A percentile compares a stretch with the other conserved stretches of the same genome.
These are phyloP conservation scores for Calliscelio sp. DNA, from an alignment of 2,888 invertebrate genomes.

Conservation along the genomic window DNA sequence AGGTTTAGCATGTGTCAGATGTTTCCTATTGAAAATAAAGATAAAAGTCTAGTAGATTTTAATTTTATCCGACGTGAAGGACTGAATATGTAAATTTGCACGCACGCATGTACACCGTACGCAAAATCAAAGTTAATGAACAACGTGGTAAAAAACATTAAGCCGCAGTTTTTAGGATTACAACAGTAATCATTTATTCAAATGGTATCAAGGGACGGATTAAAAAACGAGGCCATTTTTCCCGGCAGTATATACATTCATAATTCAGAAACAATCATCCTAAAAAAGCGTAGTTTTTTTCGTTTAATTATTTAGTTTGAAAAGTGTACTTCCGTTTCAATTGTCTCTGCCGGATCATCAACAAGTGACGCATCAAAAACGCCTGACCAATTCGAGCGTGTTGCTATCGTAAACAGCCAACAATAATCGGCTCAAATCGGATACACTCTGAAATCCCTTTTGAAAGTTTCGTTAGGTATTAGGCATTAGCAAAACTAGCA, in stretches of 20 bases:
- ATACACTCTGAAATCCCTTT: constrained; percentile 7
- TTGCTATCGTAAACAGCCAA: neutral
- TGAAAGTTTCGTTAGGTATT: constrained; percentile 16
- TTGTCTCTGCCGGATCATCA: no score
- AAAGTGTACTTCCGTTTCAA: neutral
- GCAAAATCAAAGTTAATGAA: no score
- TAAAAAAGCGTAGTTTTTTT: no score
- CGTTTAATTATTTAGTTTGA: neutral
- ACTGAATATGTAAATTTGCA: constrained; percentile 6
- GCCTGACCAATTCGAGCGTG: neutral
- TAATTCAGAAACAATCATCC: no score
- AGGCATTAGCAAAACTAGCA: neutral
- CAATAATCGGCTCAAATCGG: constrained; percentile 23
- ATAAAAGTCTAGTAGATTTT: neutral
- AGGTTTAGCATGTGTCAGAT: constrained; percentile 22
- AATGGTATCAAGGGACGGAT: no score
- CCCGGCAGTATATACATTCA: no score
- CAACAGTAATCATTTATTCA: no score
- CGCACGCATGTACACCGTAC: neutral
- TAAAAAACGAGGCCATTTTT: no score
- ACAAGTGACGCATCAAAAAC: neutral
- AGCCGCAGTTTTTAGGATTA: no score
- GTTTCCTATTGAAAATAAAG: constrained; percentile 28
- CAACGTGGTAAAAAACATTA: no score
- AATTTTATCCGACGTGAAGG: constrained; percentile 7